Evolutionary conservation across 1,140 invertebrate genomes (phyloP), one percentile per base, ranked within the genome.

Genomic region (Cotesia glomerata): DNA sequence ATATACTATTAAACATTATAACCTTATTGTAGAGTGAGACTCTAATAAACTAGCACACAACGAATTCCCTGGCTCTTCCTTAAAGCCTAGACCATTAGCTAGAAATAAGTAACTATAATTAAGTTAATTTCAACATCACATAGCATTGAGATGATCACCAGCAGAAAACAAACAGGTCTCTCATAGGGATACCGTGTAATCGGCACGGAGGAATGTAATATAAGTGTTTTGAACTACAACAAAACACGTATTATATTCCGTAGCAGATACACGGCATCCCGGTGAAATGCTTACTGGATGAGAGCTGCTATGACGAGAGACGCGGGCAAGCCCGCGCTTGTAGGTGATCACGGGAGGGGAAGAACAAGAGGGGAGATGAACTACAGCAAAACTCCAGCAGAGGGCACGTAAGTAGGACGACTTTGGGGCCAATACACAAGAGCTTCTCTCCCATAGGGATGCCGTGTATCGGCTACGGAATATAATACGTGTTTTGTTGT

Each of bases 141-240:
- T 73, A 75, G 62, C 74, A 51, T 73, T 72, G 71, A 72, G 52
- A 2, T 39, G 45, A 13, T 58, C 45, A 68, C 71, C 66, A 72
- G 74, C 61, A 73, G 58, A 75, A 65, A 73, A 32, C 74, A 70
- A 72, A 75, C 61, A 69, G 36, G 32, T 73, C 65, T 75, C 66
- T 75, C n/a, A 71, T 74, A 65, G 54, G 66, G 74, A 75, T 72
- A 71, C 71, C 74, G 67, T 72, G 51, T 75, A n/a, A 70, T 71
- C 71, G 71, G 64, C 69, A 26, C 5, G 8, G 26, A 56, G 64
- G 67, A 36, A 65, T 62, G 63, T 39, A 69, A 75, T 75, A 49
- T 45, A 35, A 64, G 69, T 69, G 69, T 68, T 71, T 71, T 71
- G 59, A n/a, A n/a, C n/a, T n/a, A n/a, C n/a, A n/a, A n/a, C n/a